Base-by-base conservation (phyloP, 23 tunicate species). In the Pegea sp. region DNA sequence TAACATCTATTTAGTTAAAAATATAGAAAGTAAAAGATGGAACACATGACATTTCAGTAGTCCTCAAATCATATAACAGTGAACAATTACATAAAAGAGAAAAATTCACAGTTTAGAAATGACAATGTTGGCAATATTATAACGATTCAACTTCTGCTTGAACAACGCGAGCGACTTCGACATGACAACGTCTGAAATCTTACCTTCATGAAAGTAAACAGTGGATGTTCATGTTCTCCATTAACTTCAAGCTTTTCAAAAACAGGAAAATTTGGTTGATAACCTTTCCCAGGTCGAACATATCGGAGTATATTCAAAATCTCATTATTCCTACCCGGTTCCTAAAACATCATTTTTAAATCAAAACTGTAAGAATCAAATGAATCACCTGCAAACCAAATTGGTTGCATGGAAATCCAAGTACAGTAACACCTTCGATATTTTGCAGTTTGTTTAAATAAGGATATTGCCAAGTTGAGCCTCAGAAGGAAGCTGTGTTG, bases 401-500 rank as follows among this genome's bases (percentile, higher is more conserved):
- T 49, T 81, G 93, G 53, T 81, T 81, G 38, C 81, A 72, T 16
- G 93, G 93, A 62, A 81, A 81, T n/a, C 64, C 93, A 26, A 81
- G 75, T 25, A 81, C 80, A 3, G 64, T 64, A 0, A 81, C 44
- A 23, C 69, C 75, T 28, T 60, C 64, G 13, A 52, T 31, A 3
- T 78, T 42, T 22, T 81, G 69, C 67, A 81, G 81, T 81, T 71
- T 81, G 64, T 72, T 81, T 28, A 81, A 34, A 8, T 27, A 53
- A 28, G 54, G 42, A 62, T 72, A 81, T 44, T 81, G 93, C 66
- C 62, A 66, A 30, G 74, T 72, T 56, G 75, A 58, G 2, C 93
- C 93, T 81, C 93, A 81, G 66, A 68, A 81, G 13, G 93, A 74
- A 23, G 93, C 93, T 33, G 59, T 50, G 70, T 81, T 81, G 74